Evolutionary conservation across 2,113 vertebrate genomes (phyloP), one percentile per base, ranked within the genome.

Genomic region (Henicopernis longicauda): DNA sequence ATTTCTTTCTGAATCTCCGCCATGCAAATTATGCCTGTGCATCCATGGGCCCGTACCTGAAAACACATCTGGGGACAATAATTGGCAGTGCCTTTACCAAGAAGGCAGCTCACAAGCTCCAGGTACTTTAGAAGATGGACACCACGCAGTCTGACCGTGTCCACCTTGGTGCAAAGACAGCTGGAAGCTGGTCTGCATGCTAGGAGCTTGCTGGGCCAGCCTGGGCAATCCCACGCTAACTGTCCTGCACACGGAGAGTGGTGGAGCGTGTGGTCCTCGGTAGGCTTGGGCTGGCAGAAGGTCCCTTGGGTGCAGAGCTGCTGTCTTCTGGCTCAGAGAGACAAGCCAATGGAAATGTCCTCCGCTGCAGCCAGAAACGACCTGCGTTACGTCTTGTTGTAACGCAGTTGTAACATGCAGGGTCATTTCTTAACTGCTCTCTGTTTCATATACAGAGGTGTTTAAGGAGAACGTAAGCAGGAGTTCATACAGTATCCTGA

Each of bases 331-430:
- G 13, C 31, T 66, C n/a, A 32, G 66, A 55, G n/a, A 81, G 8
- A 44, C 5, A 54, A 86, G 16, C 22, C 7, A 11, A 16, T 4
- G 36, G 78, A 65, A 15, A 6, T 4, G 7, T 65, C 40, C 25
- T 58, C 23, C 2, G 3, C 50, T 65, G 45, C 67, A 66, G 66
- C 4, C 62, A 74, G 61, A n/a, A 55, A 20, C 1, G 3, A 29
- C 40, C 34, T 15, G 14, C 0, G 0, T 16, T 16, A 11, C 5
- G 13, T 31, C 54, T 58, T 58, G 34, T 36, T 22, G 45, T 11
- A 49, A 47, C 5, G 38, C 13, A 34, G 4, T 2, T n/a, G 38
- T 16, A 36, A 40, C 29, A 6, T 1, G 11, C 47, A 42, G 42
- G 31, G 58, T 61, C 13, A 11, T 20, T 42, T 69, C 69, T 54